Evolutionary conservation across 2,888 invertebrate species (phyloP).

Genomic region (Didymodactylos carnosus): DNA sequence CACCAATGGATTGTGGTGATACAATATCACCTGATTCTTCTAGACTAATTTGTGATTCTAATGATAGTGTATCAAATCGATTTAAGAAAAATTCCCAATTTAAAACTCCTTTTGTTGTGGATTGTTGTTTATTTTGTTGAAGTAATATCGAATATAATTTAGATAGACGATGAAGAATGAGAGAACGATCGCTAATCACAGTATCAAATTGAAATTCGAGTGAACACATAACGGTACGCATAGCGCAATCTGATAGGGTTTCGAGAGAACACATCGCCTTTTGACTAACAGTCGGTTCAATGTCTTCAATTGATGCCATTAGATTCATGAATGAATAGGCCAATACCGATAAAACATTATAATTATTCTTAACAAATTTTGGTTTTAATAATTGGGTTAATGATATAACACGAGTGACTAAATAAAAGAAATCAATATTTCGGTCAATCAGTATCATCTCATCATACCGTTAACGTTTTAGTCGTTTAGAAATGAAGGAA

Average conservation of each 20-base stretch:
- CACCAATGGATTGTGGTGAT: conserved; percentile 50
- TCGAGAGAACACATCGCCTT: conserved; percentile 72
- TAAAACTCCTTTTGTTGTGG: conserved; percentile 47
- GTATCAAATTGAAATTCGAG: conserved; percentile 93
- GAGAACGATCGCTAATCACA: conserved; percentile 81
- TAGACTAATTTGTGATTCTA: conserved; percentile 79
- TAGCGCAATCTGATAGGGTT: conserved; percentile 68
- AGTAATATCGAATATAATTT: conserved; percentile 69
- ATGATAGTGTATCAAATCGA: conserved; percentile 74
- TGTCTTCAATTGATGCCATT: conserved; percentile 83
- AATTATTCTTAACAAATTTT: conserved; percentile 55
- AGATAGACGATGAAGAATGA: conserved; percentile 81
- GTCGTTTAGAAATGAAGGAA: too few species aligned
- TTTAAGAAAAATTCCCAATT: conserved; percentile 94
- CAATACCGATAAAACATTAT: conserved; percentile 60
- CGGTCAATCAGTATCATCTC: too few species aligned
- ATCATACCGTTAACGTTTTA: too few species aligned
- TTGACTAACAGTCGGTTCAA: conserved; percentile 80
- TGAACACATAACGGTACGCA: conserved; percentile 44
- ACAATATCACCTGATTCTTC: conserved; percentile 50
- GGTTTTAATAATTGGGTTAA: conserved; percentile 17
- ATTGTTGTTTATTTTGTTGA: conserved; percentile 52
- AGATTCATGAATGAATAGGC: conserved; percentile 91
- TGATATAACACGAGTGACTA: conserved; percentile 51
- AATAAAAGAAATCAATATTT: conserved; percentile 50